Evolutionary conservation across 2,797 vertebrate genomes (phyloP).

Genomic region (Gadopsis marmoratus): DNA sequence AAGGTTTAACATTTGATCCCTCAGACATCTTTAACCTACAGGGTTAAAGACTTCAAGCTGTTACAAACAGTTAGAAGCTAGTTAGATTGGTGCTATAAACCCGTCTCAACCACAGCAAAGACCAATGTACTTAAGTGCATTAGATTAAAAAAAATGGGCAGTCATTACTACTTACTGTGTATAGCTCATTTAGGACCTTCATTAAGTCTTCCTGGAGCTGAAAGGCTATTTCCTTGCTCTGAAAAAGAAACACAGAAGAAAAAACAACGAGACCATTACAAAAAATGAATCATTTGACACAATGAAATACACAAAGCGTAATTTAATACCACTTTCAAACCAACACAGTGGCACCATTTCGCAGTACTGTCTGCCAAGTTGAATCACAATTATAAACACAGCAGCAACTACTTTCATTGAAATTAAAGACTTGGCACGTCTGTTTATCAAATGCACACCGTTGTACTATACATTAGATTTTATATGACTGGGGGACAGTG

Average conservation of each 20-base stretch:
- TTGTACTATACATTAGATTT: not conserved
- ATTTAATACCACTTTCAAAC: slow-evolving; percentile 4
- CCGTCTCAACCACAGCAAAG: slow-evolving; percentile 8
- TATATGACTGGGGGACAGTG: not conserved
- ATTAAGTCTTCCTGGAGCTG: slow-evolving; percentile 99
- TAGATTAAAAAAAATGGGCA: slow-evolving; percentile 4
- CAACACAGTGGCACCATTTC: not conserved
- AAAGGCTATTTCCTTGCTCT: slow-evolving; percentile 99
- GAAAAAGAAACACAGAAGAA: slow-evolving; percentile 68
- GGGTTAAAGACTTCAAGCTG: slow-evolving; percentile 15
- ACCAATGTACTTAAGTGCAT: slow-evolving; percentile 31
- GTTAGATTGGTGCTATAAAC: slow-evolving; percentile 11
- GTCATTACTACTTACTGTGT: slow-evolving; percentile 91
- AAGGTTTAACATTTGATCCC: slow-evolving; percentile 13
- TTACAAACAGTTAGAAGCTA: not conserved
- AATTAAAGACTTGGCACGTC: not conserved
- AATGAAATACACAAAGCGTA: slow-evolving; percentile 1
- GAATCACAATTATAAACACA: not conserved
- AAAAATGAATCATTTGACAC: not conserved
- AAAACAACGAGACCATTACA: slow-evolving; percentile 37
- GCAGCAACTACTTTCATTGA: slow-evolving; percentile 5
- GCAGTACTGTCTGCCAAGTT: not conserved
- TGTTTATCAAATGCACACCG: slow-evolving; percentile 10
- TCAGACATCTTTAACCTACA: slow-evolving; percentile 13
- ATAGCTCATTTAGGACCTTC: slow-evolving; percentile 99